Evolutionary conservation across 1,140 invertebrate genomes (phyloP).

Genomic region (Drosophila pectinifera): DNA sequence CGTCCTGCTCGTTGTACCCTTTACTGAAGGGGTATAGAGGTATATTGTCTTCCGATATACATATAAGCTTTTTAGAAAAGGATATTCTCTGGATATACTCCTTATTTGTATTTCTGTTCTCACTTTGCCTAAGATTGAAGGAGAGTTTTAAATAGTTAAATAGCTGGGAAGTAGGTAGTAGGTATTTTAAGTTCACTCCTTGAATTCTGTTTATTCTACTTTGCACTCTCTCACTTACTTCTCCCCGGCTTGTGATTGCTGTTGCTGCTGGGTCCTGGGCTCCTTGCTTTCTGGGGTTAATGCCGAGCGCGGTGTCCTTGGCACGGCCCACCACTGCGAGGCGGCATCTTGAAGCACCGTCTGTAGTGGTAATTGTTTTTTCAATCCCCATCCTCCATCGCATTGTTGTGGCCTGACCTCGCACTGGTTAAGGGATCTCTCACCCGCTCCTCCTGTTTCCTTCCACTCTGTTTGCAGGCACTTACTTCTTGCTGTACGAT

Average conservation of each 20-base stretch:
- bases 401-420: constrained; percentile 56
- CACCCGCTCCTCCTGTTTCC: constrained; percentile 42
- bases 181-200: no score
- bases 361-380: constrained; percentile 78
- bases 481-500: constrained; percentile 96
- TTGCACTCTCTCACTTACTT: constrained; percentile 60
- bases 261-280: constrained; percentile 48
- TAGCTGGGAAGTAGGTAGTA: no score
- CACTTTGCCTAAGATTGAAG: no score
- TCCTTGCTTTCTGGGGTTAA: constrained; percentile 56
- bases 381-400: constrained; percentile 9
- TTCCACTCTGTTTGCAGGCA: constrained; percentile 91
- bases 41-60: background rate
- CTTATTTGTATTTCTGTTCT: no score
- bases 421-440: constrained; percentile 19
- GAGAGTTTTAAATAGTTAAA: background rate
- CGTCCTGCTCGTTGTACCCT: constrained; percentile 19
- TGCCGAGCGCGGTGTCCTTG: constrained; percentile 73
- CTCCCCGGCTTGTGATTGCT: constrained; percentile 22
- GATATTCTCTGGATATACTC: background rate
- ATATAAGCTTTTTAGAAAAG: background rate
- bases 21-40: background rate
- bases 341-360: constrained; percentile 51
- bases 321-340: constrained; percentile 71
- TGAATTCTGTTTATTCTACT: constrained; percentile 71